Conservation (phyloP, 1,140 invertebrate genomes). For the Conus ventricosus region DNA sequence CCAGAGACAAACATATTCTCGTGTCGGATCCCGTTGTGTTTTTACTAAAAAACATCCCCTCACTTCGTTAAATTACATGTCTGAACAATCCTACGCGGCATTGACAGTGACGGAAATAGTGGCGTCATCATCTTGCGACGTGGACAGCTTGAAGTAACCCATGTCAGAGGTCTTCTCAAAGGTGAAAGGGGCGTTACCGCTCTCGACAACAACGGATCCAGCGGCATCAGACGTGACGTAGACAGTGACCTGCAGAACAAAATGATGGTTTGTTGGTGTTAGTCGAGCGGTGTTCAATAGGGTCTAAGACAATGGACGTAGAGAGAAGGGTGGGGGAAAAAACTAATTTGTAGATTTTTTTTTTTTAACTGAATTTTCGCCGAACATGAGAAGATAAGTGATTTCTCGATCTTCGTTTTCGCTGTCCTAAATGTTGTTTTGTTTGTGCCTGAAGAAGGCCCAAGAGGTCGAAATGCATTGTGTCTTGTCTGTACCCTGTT, state of each 20-base stretch:
- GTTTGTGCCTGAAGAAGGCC: no score
- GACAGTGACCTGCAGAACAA: neutral
- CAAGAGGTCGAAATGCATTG: no score
- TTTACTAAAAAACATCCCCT: neutral
- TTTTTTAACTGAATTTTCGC: neutral
- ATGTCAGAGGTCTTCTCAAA: neutral
- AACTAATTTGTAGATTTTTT: no score
- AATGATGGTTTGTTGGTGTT: neutral
- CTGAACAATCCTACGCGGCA: neutral
- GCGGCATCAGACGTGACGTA: neutral
- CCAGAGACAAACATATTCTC: neutral
- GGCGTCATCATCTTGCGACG: neutral
- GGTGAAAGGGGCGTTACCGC: neutral
- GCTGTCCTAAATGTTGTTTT: no score
- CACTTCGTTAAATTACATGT: neutral
- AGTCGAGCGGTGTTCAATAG: neutral
- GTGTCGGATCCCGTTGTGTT: neutral
- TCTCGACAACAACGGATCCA: neutral
- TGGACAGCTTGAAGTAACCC: conserved; percentile 10
- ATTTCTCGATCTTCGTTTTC: no score
- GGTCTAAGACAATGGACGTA: neutral
- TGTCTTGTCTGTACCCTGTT: no score
- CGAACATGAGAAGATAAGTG: no score
- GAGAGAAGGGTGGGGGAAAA: no score
- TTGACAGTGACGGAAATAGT: neutral